A percentile compares a stretch with the other conserved stretches of the same genome.
Conservation (phyloP, 2,888 invertebrate species). For the Microplitis deprimator region DNA sequence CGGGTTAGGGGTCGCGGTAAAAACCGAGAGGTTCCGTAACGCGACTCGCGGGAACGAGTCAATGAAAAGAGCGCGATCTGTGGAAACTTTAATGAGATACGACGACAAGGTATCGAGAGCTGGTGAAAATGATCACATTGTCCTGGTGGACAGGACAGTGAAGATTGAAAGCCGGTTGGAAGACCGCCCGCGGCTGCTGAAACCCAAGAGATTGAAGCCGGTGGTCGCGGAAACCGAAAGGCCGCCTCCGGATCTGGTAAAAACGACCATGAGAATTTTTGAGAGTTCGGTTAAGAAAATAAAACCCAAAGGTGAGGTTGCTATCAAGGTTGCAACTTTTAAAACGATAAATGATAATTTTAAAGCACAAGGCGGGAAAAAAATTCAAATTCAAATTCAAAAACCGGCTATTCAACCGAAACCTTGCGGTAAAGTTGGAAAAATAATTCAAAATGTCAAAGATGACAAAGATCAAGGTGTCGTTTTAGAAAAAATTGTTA, state of each 20-base stretch:
- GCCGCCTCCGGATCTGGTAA: constrained; percentile 91
- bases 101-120: constrained; percentile 69
- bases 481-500: constrained; percentile 64
- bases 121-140: constrained; percentile 73
- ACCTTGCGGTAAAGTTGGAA: constrained; percentile 67
- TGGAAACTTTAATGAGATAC: constrained; percentile 84
- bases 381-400: constrained; percentile 61
- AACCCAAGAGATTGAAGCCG: constrained; percentile 77
- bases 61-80: constrained; percentile 88
- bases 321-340: constrained; percentile 78
- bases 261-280: constrained; percentile 87
- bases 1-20: constrained; percentile 45
- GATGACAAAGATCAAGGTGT: constrained; percentile 60
- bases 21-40: constrained; percentile 73
- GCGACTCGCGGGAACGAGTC: constrained; percentile 76
- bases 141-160: constrained; percentile 68
- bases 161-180: constrained; percentile 65
- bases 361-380: constrained; percentile 70
- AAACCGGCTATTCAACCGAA: constrained; percentile 73
- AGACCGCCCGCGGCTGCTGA: constrained; percentile 71
- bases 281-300: constrained; percentile 75
- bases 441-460: constrained; percentile 63
- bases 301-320: constrained; percentile 74
- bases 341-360: constrained; percentile 77
- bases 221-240: constrained; percentile 83